Evolutionary conservation across 2,888 invertebrate species (phyloP).

Genomic region (Habrosyne pyritoides): DNA sequence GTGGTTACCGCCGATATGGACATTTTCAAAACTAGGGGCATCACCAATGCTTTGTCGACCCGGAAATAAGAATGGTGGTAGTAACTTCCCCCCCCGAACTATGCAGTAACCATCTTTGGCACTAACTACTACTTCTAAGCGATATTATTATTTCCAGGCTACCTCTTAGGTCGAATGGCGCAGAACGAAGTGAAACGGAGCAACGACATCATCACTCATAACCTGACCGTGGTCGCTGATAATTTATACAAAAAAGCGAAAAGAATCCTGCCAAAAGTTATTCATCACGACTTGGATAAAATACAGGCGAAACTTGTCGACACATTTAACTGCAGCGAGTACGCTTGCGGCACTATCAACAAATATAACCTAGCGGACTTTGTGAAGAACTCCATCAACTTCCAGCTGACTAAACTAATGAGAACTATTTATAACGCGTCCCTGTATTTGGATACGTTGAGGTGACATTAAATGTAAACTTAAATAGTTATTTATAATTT

Average conservation of each 20-base stretch:
- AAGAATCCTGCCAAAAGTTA: slow-evolving; percentile 60
- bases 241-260: slow-evolving; percentile 64
- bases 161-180: slow-evolving; percentile 65
- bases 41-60: no score
- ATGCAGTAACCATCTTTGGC: no score
- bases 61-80: no score
- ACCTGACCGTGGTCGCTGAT: slow-evolving; percentile 60
- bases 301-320: slow-evolving; percentile 54
- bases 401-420: slow-evolving; percentile 59
- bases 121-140: neutral
- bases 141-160: slow-evolving; percentile 56
- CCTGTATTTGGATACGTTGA: slow-evolving; percentile 64
- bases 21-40: no score
- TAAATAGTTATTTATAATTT: neutral
- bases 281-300: slow-evolving; percentile 62
- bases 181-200: slow-evolving; percentile 52
- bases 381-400: slow-evolving; percentile 57
- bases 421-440: slow-evolving; percentile 64
- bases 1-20: no score
- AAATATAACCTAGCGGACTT: slow-evolving; percentile 61
- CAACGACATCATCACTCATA: slow-evolving; percentile 59
- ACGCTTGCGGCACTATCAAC: slow-evolving; percentile 52
- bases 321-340: slow-evolving; percentile 57
- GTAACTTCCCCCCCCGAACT: no score
- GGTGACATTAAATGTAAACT: slow-evolving; percentile 46